These are phyloP conservation scores for Chrysolina oricalcia DNA, from an alignment of 2,888 invertebrate genomes.

Conservation along the genomic window DNA sequence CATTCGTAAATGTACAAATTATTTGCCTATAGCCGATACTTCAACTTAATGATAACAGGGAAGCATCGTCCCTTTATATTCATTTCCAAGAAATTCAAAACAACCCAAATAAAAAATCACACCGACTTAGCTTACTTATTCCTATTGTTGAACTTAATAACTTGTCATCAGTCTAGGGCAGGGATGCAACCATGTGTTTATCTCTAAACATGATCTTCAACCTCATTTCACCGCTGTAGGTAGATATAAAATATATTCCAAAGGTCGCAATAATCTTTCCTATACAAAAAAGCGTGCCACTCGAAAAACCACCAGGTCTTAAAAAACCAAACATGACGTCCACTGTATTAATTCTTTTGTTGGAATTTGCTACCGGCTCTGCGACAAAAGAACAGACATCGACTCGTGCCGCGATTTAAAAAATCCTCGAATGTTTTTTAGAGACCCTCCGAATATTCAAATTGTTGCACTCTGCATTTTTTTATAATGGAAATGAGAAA, in stretches of 20 bases:
- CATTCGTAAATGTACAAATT: too few species aligned
- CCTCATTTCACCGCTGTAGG: constrained; percentile 37
- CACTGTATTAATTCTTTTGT: constrained; percentile 53
- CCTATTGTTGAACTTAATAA: constrained; percentile 12
- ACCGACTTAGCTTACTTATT: background rate
- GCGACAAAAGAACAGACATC: constrained; percentile 50
- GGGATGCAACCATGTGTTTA: constrained; percentile 39
- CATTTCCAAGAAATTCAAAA: too few species aligned
- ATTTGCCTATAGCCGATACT: too few species aligned
- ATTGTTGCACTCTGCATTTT: constrained; percentile 31
- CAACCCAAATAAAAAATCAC: too few species aligned
- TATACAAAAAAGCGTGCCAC: constrained; percentile 55
- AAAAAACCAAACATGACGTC: constrained; percentile 57
- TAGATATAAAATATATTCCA: constrained; percentile 37
- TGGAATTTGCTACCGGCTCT: constrained; percentile 41
- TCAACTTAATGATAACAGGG: too few species aligned
- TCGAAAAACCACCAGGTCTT: constrained; percentile 57
- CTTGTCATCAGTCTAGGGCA: constrained; percentile 15
- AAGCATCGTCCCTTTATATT: too few species aligned
- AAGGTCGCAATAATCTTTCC: constrained; percentile 47
- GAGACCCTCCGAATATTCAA: constrained; percentile 38
- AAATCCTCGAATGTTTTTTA: constrained; percentile 38
- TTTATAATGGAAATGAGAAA: constrained; percentile 28
- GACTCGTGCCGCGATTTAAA: constrained; percentile 40
- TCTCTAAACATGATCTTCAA: constrained; percentile 44